Percentiles rank a stretch among this genome's conserved stretches.
Conservation (phyloP, 2,888 invertebrate species). For the Athalia rosae region DNA sequence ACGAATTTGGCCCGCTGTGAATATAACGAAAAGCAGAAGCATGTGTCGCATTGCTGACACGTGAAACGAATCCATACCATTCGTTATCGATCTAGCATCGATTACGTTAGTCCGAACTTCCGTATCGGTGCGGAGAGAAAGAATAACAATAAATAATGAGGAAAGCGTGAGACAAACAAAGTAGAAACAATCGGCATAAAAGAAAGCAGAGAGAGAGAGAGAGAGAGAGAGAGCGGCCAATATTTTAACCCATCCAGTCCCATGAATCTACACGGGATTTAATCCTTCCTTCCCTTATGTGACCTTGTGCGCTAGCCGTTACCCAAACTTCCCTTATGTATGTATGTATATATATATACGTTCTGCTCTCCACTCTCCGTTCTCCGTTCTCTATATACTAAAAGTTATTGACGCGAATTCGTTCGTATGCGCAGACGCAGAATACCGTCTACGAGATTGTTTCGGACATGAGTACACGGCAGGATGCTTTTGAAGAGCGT, state of each 20-base stretch:
- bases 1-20: too few species aligned
- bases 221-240: slow-evolving; percentile 5
- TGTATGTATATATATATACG: not conserved
- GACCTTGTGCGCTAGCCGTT: slow-evolving; percentile 27
- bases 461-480: slow-evolving; percentile 96
- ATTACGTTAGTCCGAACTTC: too few species aligned
- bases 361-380: too few species aligned
- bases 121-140: too few species aligned
- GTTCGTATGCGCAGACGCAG: slow-evolving; percentile 85
- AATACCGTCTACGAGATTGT: slow-evolving; percentile 98
- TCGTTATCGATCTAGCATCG: too few species aligned
- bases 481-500: slow-evolving; percentile 95
- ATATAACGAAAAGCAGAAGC: too few species aligned
- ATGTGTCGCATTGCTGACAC: too few species aligned
- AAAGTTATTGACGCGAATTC: slow-evolving; percentile 40
- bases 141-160: too few species aligned
- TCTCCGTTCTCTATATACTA: not conserved
- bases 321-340: not conserved
- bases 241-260: slow-evolving; percentile 31
- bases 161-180: not conserved
- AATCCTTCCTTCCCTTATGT: slow-evolving; percentile 20
- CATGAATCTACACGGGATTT: slow-evolving; percentile 29
- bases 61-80: too few species aligned
- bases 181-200: slow-evolving; percentile 15
- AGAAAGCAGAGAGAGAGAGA: not conserved